These are phyloP conservation scores for Holotrichia oblita DNA, from an alignment of 1,140 invertebrate species.

Conservation along the genomic window DNA sequence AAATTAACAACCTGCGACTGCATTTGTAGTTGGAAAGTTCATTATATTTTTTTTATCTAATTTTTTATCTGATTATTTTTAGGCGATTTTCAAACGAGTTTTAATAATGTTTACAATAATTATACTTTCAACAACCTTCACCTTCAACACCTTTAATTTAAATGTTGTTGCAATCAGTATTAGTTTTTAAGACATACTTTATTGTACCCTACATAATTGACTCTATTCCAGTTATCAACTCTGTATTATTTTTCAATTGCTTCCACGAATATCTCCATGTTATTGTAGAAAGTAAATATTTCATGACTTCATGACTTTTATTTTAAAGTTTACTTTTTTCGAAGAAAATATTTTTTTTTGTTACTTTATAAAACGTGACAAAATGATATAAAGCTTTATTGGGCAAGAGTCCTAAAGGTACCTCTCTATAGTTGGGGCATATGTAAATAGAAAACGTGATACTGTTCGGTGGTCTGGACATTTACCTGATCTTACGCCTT, in stretches of 20 bases:
- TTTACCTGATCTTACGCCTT: no score
- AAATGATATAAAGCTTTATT: no score
- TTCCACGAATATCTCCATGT: no score
- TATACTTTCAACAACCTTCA: neutral
- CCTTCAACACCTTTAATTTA: neutral
- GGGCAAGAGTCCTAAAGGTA: no score
- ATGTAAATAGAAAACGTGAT: no score
- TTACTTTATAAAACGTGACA: no score
- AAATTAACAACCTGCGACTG: neutral
- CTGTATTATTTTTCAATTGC: neutral
- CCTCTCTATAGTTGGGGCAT: no score
- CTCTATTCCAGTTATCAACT: neutral
- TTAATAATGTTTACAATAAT: neutral
- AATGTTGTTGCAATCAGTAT: conserved; percentile 10
- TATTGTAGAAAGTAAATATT: no score
- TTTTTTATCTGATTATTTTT: neutral
- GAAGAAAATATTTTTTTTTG: no score
- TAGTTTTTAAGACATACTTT: neutral
- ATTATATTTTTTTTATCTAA: neutral
- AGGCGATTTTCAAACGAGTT: neutral
- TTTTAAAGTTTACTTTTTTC: no score
- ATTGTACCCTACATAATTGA: neutral
- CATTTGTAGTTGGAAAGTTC: neutral
- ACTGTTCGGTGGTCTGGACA: no score
- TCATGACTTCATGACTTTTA: no score